Evolutionary conservation across 2,888 invertebrate genomes (phyloP).

Genomic region (Apeira syringaria): DNA sequence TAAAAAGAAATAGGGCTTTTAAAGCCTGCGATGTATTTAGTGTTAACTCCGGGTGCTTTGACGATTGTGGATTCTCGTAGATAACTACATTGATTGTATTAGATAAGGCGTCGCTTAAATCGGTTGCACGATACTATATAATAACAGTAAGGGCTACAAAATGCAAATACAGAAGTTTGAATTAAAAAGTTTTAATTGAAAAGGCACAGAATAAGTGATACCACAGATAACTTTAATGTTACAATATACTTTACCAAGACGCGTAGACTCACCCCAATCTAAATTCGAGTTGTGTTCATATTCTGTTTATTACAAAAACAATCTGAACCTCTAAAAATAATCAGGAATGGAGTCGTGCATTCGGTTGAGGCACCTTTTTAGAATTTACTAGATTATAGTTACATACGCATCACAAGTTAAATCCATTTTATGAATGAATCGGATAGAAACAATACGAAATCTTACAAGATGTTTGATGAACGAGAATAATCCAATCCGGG

Average conservation of each 20-base stretch:
- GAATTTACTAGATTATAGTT: conserved; percentile 76
- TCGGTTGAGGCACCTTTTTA: conserved; percentile 63
- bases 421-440: conserved; percentile 52
- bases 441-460: conserved; percentile 41
- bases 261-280: too few species aligned
- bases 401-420: conserved; percentile 69
- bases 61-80: conserved; percentile 81
- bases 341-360: conserved; percentile 39
- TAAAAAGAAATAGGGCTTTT: conserved; percentile 62
- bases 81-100: conserved; percentile 74
- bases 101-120: conserved; percentile 56
- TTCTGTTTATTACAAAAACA: too few species aligned
- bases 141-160: background rate
- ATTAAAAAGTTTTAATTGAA: too few species aligned
- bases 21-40: conserved; percentile 80
- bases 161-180: too few species aligned
- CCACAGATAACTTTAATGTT: too few species aligned
- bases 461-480: conserved; percentile 74
- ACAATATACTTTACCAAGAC: too few species aligned
- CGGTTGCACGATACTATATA: conserved; percentile 42
- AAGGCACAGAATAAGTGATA: too few species aligned
- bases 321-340: background rate
- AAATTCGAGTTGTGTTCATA: too few species aligned
- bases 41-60: conserved; percentile 82
- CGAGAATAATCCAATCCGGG: conserved; percentile 32